Evolutionary conservation across 2,797 vertebrate species (phyloP).

Genomic region (Aphelocoma californica): DNA sequence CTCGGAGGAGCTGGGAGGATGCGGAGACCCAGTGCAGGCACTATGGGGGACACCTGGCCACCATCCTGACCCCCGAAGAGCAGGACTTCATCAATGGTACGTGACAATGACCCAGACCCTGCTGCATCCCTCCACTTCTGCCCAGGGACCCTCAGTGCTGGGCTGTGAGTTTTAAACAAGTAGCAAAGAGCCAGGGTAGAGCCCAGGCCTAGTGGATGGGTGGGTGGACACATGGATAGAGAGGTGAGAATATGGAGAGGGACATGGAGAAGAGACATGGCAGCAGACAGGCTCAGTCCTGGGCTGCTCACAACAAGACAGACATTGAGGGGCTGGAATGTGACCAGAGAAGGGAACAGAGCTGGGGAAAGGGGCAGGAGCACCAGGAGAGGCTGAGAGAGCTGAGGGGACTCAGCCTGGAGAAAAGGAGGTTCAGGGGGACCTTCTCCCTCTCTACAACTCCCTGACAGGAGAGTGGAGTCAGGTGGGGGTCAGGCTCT

Average conservation of each 20-base stretch:
- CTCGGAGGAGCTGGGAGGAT: slow-evolving; percentile 89
- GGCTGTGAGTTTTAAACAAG: background rate
- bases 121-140: no score
- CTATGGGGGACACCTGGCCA: slow-evolving; percentile 85
- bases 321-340: background rate
- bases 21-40: slow-evolving; percentile 88
- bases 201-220: background rate
- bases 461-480: background rate
- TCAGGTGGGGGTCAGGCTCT: fast-evolving
- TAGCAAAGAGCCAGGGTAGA: background rate
- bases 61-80: slow-evolving; percentile 89
- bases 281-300: background rate
- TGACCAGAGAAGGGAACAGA: background rate
- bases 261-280: fast-evolving
- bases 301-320: background rate
- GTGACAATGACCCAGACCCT: fast-evolving
- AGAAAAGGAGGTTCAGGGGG: background rate
- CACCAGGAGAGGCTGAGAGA: background rate
- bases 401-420: background rate
- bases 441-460: background rate
- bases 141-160: fast-evolving
- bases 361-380: background rate
- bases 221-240: background rate
- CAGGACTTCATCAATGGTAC: slow-evolving; percentile 91
- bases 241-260: fast-evolving